Conservation (phyloP, 2,113 vertebrate genomes). For the Silurus asotus region DNA sequence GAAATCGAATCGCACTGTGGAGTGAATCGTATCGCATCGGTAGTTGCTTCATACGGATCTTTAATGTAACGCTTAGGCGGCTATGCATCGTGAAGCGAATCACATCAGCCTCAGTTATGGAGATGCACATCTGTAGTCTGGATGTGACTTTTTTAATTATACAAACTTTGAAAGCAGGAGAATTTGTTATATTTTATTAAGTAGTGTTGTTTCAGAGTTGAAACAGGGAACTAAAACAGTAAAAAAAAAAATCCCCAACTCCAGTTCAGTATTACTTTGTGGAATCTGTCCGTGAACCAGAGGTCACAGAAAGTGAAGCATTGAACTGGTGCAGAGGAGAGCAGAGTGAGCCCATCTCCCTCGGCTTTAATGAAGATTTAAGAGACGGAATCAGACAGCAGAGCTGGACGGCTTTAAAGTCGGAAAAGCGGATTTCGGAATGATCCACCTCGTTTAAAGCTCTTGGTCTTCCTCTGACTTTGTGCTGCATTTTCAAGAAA, state of each 20-base stretch:
- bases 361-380: slow-evolving; percentile 61
- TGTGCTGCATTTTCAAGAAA: slow-evolving; percentile 2
- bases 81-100: too few relatives aligned
- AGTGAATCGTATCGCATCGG: too few relatives aligned
- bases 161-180: neutral
- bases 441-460: slow-evolving; percentile 57
- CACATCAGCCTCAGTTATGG: too few relatives aligned
- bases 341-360: slow-evolving; percentile 31
- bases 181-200: neutral
- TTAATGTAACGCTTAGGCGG: too few relatives aligned
- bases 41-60: neutral
- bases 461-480: slow-evolving; percentile 40
- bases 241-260: neutral
- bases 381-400: slow-evolving; percentile 57
- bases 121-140: neutral
- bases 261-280: neutral
- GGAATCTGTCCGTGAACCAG: neutral
- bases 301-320: slow-evolving; percentile 34
- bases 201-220: neutral
- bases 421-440: slow-evolving; percentile 54
- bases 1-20: too few relatives aligned
- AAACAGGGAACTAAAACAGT: neutral
- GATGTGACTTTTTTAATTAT: neutral
- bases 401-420: slow-evolving; percentile 55
- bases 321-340: slow-evolving; percentile 31